phyloP scores from a whole-genome alignment of 2,888 invertebrate genomes.

The Lagria hirta region DNA sequence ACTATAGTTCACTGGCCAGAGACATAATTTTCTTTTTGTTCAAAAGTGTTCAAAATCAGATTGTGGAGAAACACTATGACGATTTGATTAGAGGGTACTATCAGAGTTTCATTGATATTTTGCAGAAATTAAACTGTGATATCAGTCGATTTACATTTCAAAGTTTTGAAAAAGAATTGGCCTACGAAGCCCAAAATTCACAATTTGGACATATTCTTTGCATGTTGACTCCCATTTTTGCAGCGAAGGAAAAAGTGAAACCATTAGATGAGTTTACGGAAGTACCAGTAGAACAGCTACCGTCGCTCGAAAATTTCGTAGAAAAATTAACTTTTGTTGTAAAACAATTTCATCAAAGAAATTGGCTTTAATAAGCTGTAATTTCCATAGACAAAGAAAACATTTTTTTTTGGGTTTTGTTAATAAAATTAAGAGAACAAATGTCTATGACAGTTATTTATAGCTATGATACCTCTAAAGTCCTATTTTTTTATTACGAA shows the following conservation, averaged over 20 bases:
- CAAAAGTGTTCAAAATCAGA: slow-evolving; percentile 52
- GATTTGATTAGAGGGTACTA: slow-evolving; percentile 57
- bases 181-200: slow-evolving; percentile 37
- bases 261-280: slow-evolving; percentile 1
- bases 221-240: slow-evolving; percentile 9
- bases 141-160: slow-evolving; percentile 48
- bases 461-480: no score
- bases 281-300: not conserved
- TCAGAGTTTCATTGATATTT: slow-evolving; percentile 49
- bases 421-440: no score
- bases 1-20: slow-evolving; percentile 55
- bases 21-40: slow-evolving; percentile 60
- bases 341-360: slow-evolving; percentile 1
- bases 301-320: not conserved
- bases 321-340: slow-evolving; percentile 2
- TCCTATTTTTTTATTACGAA: no score
- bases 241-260: slow-evolving; percentile 1
- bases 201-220: slow-evolving; percentile 6
- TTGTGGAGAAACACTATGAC: slow-evolving; percentile 52
- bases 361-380: slow-evolving; percentile 10
- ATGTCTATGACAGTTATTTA: no score
- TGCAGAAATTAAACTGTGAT: slow-evolving; percentile 44
- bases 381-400: no score
- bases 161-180: slow-evolving; percentile 49
- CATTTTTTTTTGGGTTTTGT: no score